These are phyloP conservation scores for Cygnus olor DNA, from an alignment of 2,797 vertebrate genomes.

Conservation along the genomic window DNA sequence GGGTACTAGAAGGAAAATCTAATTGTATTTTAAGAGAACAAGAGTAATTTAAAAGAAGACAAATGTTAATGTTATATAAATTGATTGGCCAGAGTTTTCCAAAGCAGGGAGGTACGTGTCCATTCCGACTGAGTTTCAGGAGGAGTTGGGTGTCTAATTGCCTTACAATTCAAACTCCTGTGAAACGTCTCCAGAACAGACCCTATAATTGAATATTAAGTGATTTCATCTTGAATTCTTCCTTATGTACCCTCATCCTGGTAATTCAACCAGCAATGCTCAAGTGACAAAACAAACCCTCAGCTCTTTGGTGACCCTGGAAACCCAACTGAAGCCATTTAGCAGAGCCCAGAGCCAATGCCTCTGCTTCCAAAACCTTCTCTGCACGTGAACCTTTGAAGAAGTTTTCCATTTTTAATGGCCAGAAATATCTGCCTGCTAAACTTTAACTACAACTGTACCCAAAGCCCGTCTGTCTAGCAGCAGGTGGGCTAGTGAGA, in stretches of 20 bases:
- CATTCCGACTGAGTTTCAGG: neutral
- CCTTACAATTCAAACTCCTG: neutral
- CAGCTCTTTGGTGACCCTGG: neutral
- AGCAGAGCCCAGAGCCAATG: neutral
- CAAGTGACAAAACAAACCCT: neutral
- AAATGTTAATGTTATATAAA: constrained; percentile 27
- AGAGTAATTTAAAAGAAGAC: constrained; percentile 36
- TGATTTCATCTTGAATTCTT: neutral
- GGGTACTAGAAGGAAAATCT: neutral
- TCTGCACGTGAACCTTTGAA: constrained; percentile 1
- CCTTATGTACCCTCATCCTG: neutral
- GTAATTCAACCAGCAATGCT: neutral
- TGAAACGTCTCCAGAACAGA: neutral
- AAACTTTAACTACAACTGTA: constrained; percentile 75
- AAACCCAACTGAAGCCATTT: neutral
- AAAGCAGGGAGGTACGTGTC: neutral
- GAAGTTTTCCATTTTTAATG: constrained; percentile 56
- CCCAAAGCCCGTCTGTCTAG: constrained; percentile 74
- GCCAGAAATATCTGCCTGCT: constrained; percentile 61
- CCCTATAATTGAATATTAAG: neutral
- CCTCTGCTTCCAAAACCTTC: neutral
- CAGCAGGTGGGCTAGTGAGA: constrained; percentile 78
- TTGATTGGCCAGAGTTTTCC: constrained; percentile 23
- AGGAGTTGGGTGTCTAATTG: neutral
- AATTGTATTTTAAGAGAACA: constrained; percentile 41